Percentiles rank a stretch among this genome's conserved stretches.
phyloP scores from a whole-genome alignment of 2,113 vertebrate species.

The Caloenas nicobarica region DNA sequence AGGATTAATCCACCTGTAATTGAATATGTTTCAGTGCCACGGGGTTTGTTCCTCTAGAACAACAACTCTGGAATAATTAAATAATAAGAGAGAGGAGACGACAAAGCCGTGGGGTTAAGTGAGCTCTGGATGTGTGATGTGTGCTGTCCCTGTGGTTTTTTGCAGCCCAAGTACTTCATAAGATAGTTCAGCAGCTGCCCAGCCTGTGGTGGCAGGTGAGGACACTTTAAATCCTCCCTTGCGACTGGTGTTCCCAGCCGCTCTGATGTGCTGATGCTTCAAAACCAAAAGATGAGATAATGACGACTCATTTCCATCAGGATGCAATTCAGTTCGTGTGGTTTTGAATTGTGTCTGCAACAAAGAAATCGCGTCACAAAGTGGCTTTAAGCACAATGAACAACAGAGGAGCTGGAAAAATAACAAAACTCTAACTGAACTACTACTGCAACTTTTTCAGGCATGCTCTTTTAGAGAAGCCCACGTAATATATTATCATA shows the following conservation, averaged over 20 bases:
- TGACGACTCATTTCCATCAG: neutral
- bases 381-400: neutral
- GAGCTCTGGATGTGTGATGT: neutral
- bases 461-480: neutral
- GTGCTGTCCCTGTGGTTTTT: neutral
- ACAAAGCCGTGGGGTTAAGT: neutral
- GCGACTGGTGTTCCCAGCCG: neutral
- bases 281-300: neutral
- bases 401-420: neutral
- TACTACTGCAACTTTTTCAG: neutral
- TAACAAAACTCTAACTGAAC: neutral
- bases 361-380: neutral
- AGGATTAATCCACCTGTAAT: neutral
- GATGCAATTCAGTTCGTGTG: neutral
- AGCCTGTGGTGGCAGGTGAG: neutral
- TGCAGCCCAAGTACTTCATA: neutral
- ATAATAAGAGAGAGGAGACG: neutral
- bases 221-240: neutral
- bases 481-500: neutral
- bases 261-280: neutral
- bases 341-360: constrained; percentile 1
- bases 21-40: neutral
- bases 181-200: neutral
- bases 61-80: neutral
- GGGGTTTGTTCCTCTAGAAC: neutral